Percentiles rank a stretch among this genome's conserved stretches.
Conservation (phyloP, 2,113 vertebrate species). For the Neolamprologus kungweensis region DNA sequence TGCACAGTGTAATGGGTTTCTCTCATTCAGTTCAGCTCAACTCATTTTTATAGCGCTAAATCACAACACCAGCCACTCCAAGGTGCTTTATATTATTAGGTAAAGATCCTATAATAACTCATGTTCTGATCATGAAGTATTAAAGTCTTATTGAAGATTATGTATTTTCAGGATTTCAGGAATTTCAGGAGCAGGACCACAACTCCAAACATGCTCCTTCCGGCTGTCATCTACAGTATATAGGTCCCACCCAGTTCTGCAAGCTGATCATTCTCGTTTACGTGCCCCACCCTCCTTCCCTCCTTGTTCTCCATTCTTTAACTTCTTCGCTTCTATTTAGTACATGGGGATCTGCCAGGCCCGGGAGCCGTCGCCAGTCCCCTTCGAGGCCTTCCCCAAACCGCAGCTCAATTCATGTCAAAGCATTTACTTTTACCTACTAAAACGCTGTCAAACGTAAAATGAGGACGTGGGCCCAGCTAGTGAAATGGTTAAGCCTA, state of each 20-base stretch:
- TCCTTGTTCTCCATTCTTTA: not conserved
- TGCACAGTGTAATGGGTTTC: not conserved
- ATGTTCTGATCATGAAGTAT: not conserved
- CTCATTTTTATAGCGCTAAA: not conserved
- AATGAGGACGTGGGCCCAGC: not conserved
- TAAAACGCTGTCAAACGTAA: not conserved
- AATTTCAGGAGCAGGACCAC: not conserved
- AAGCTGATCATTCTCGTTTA: not conserved
- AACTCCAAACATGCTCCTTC: not conserved
- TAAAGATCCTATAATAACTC: not conserved
- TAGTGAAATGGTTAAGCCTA: not conserved
- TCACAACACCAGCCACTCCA: not conserved
- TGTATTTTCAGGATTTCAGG: not conserved
- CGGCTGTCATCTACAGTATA: not conserved
- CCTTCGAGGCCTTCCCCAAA: not conserved
- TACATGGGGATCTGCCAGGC: not conserved
- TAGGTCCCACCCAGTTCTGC: not conserved
- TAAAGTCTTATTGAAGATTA: not conserved
- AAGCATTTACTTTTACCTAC: not conserved
- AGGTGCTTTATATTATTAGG: not conserved
- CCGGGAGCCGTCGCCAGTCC: accelerated
- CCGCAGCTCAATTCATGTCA: not conserved
- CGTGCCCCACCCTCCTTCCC: not conserved
- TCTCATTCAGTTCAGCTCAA: not conserved
- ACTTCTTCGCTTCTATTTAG: not conserved